Conservation (phyloP, 1,140 invertebrate genomes). For the Hyles euphorbiae region DNA sequence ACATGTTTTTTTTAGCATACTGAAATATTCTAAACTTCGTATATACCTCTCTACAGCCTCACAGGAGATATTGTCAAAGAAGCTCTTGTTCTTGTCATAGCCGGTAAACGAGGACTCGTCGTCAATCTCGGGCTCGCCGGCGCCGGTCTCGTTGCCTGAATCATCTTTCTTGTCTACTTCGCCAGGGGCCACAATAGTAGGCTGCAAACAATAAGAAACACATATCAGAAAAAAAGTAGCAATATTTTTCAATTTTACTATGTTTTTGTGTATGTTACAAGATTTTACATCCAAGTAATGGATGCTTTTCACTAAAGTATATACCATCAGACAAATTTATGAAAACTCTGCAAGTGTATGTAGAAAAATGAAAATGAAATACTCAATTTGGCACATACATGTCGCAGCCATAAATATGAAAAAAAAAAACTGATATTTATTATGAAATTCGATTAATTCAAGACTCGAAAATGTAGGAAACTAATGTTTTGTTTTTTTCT, state of each 20-base stretch:
- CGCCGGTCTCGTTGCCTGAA: conserved; percentile 89
- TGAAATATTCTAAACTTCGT: not conserved
- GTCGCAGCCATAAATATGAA: too few relatives aligned
- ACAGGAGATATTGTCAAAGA: conserved; percentile 99
- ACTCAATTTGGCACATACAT: too few relatives aligned
- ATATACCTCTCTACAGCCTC: conserved; percentile 92
- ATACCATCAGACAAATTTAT: too few relatives aligned
- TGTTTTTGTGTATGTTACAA: not conserved
- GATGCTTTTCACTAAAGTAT: too few relatives aligned
- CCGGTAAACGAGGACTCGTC: conserved; percentile 82
- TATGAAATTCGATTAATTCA: too few relatives aligned
- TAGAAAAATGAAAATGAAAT: too few relatives aligned
- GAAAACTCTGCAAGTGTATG: too few relatives aligned
- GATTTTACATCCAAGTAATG: not conserved
- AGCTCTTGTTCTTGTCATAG: conserved; percentile 98
- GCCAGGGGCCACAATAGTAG: conserved; percentile 33
- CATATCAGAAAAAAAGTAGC: not conserved
- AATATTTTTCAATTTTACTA: not conserved
- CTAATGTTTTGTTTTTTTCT: too few relatives aligned
- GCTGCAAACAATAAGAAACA: not conserved
- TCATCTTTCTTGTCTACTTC: conserved; percentile 89
- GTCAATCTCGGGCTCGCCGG: conserved; percentile 85
- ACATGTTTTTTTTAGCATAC: too few relatives aligned
- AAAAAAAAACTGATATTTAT: too few relatives aligned
- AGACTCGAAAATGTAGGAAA: too few relatives aligned